Percentiles rank a stretch among this genome's conserved stretches.
These are phyloP conservation scores for Lasioglossum figueresi DNA, from an alignment of 2,888 invertebrate genomes.

Conservation along the genomic window DNA sequence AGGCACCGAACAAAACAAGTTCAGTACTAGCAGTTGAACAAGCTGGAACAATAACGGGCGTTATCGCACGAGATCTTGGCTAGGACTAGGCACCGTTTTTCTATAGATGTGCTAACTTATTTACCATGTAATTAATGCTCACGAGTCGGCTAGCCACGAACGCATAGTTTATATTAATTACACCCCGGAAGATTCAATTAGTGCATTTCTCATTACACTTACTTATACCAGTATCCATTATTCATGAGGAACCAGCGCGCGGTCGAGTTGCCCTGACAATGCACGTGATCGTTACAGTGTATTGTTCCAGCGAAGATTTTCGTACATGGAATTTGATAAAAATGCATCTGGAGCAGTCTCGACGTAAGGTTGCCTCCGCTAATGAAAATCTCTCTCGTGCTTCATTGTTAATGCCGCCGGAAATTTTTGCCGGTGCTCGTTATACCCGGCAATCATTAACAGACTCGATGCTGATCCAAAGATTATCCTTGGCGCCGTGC, in stretches of 20 bases:
- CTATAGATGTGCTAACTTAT: constrained; percentile 61
- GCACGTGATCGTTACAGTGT: constrained; percentile 63
- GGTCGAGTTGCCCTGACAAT: constrained; percentile 75
- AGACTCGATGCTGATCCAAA: constrained; percentile 8
- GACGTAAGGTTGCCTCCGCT: constrained; percentile 21
- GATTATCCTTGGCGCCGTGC: constrained; percentile 2
- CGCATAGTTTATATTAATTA: constrained; percentile 82
- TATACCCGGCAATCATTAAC: constrained; percentile 29
- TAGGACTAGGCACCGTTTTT: constrained; percentile 51
- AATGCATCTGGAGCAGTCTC: constrained; percentile 41
- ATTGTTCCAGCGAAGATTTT: constrained; percentile 37
- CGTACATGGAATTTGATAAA: constrained; percentile 45
- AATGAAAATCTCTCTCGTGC: constrained; percentile 38
- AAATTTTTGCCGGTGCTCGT: constrained; percentile 35
- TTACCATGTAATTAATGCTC: constrained; percentile 78
- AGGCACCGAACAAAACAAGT: background rate
- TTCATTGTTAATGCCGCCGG: constrained; percentile 33
- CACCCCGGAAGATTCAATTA: constrained; percentile 83
- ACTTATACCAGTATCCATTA: constrained; percentile 81
- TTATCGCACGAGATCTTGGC: constrained; percentile 43
- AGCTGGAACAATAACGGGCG: constrained; percentile 16
- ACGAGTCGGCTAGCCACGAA: constrained; percentile 70
- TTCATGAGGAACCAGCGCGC: constrained; percentile 76
- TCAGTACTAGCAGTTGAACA: constrained; percentile 2
- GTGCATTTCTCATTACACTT: constrained; percentile 83